These are phyloP conservation scores for Agriotes lineatus DNA, from an alignment of 2,888 invertebrate genomes.

Conservation along the genomic window DNA sequence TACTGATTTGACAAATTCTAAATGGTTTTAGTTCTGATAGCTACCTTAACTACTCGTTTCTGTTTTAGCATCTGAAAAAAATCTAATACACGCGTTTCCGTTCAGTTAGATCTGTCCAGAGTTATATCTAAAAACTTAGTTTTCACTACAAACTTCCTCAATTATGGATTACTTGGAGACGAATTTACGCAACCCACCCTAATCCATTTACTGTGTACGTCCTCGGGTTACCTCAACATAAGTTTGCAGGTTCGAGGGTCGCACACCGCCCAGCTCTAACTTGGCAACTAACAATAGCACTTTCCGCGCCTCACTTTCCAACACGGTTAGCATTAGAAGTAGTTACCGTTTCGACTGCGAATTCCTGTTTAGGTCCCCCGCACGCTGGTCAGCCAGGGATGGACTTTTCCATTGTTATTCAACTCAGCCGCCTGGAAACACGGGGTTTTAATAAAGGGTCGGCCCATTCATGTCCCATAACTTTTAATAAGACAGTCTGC, in stretches of 20 bases:
- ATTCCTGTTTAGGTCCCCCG: neutral
- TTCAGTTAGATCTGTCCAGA: no score
- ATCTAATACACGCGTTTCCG: neutral
- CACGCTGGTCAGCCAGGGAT: constrained; percentile 9
- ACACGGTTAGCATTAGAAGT: constrained; percentile 13
- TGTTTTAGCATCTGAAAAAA: neutral
- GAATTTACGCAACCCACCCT: neutral
- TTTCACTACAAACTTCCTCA: no score
- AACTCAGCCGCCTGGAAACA: constrained; percentile 2
- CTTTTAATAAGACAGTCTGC: constrained; percentile 12
- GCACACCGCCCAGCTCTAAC: neutral
- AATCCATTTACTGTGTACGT: constrained; percentile 4
- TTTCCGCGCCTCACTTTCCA: constrained; percentile 24
- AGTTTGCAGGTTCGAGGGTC: constrained; percentile 24
- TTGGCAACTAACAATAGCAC: constrained; percentile 2
- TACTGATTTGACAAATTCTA: no score
- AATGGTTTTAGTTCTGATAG: no score
- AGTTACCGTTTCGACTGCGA: neutral
- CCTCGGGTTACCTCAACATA: constrained; percentile 27
- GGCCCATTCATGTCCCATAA: constrained; percentile 8
- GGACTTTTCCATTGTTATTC: constrained; percentile 28
- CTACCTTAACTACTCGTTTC: no score
- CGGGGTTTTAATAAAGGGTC: constrained; percentile 28
- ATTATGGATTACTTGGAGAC: neutral
- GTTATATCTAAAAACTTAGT: no score